Evolutionary conservation across 2,113 vertebrate genomes (phyloP).

Genomic region (Salvelinus sp.): DNA sequence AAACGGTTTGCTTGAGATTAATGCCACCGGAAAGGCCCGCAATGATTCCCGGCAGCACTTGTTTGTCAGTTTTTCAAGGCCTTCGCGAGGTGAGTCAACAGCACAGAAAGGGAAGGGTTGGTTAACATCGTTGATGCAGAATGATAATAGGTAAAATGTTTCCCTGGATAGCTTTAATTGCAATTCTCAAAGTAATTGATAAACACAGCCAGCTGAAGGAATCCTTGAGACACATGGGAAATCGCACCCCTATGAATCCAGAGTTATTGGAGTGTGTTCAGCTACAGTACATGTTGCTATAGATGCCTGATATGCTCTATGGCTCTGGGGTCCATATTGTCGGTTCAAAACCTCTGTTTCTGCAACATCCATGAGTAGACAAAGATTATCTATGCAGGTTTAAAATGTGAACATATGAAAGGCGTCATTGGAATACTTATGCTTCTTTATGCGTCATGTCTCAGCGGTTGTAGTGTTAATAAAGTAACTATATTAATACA

Average conservation of each 20-base stretch:
- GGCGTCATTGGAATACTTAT: no score
- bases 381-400: no score
- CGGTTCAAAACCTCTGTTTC: not conserved
- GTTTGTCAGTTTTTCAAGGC: conserved; percentile 44
- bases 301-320: not conserved
- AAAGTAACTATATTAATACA: no score
- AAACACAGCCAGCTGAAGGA: not conserved
- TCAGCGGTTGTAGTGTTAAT: no score
- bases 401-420: no score
- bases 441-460: no score
- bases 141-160: not conserved
- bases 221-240: not conserved
- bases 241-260: not conserved
- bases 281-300: not conserved
- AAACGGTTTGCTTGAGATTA: conserved; percentile 25
- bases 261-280: not conserved
- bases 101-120: not conserved
- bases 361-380: no score
- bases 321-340: not conserved
- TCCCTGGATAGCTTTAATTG: not conserved
- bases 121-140: not conserved
- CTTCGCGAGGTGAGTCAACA: conserved; percentile 47
- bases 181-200: not conserved
- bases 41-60: conserved; percentile 41
- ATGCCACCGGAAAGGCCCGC: conserved; percentile 39